Evolutionary conservation across 1,140 invertebrate genomes (phyloP).

Genomic region (Bombus fervidus): DNA sequence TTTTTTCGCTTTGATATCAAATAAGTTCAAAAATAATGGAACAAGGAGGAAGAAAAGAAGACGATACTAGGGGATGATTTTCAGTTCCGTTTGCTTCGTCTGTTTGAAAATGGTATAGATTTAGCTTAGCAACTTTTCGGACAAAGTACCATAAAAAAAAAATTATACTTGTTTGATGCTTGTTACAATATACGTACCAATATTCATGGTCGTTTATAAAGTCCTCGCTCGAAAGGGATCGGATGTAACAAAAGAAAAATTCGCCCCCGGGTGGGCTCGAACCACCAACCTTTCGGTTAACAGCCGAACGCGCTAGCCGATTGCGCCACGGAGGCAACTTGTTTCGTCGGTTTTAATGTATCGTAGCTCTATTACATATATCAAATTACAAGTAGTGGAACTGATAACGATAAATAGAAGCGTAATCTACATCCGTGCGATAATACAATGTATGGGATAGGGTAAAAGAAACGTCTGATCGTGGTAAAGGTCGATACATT

Average conservation of each 20-base stretch:
- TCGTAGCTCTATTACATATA: neutral
- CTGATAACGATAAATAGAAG: neutral
- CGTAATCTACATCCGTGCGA: neutral
- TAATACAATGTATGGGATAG: neutral
- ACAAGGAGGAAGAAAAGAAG: neutral
- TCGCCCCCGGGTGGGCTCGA: slow-evolving; percentile 85
- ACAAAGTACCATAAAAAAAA: neutral
- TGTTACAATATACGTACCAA: too few species aligned
- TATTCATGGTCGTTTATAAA: too few species aligned
- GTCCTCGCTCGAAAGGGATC: neutral
- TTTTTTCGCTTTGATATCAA: neutral
- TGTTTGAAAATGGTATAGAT: neutral
- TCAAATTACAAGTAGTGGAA: neutral
- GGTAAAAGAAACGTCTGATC: neutral
- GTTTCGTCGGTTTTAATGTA: neutral
- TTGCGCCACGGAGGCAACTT: slow-evolving; percentile 89
- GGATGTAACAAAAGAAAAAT: slow-evolving; percentile 52
- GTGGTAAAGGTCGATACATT: neutral
- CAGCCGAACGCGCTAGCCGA: slow-evolving; percentile 93
- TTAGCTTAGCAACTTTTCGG: neutral
- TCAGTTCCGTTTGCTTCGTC: neutral
- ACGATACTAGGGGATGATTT: neutral
- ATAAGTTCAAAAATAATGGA: neutral
- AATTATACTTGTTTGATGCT: neutral
- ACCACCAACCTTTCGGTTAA: slow-evolving; percentile 80